A percentile compares a stretch with the other conserved stretches of the same genome.
These are phyloP conservation scores for Pipistrellus pygmaeus DNA, from an alignment of 2,797 vertebrate species.

Conservation along the genomic window DNA sequence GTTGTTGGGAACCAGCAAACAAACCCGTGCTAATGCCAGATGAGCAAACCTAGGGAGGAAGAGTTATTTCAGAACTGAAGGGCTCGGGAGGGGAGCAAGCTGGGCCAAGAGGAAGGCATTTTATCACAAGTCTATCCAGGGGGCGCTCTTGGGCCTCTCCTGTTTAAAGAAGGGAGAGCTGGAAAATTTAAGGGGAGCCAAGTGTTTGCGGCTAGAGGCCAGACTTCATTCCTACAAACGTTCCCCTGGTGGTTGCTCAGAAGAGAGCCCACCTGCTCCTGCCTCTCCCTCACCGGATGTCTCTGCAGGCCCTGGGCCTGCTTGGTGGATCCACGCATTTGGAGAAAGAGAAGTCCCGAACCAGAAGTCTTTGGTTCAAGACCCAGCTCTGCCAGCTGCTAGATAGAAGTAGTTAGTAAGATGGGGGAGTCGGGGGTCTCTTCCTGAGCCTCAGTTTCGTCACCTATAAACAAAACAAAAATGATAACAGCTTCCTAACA, in stretches of 20 bases:
- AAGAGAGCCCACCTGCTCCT: not conserved
- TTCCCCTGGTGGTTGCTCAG: not conserved
- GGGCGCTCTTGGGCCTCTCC: not conserved
- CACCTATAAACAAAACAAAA: not conserved
- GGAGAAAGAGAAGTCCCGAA: not conserved
- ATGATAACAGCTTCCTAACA: not conserved
- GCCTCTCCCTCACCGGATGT: not conserved
- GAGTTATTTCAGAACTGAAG: not conserved
- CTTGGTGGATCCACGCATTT: not conserved
- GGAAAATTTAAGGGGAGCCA: slow-evolving; percentile 21
- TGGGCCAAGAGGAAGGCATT: not conserved
- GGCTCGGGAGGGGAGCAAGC: not conserved
- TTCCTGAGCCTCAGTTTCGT: not conserved
- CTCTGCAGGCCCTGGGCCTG: not conserved
- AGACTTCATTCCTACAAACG: slow-evolving; percentile 31
- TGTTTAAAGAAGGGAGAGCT: slow-evolving; percentile 39
- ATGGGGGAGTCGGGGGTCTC: not conserved
- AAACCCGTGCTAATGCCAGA: slow-evolving; percentile 59
- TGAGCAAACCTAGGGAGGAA: not conserved
- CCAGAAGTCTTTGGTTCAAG: slow-evolving; percentile 38
- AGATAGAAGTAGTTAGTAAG: not conserved
- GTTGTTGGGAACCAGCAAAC: slow-evolving; percentile 74
- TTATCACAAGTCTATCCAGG: not conserved
- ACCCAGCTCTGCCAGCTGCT: not conserved
- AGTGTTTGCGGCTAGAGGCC: slow-evolving; percentile 22